Conservation (phyloP, 1,140 invertebrate species). For the Cephus cinctus region DNA sequence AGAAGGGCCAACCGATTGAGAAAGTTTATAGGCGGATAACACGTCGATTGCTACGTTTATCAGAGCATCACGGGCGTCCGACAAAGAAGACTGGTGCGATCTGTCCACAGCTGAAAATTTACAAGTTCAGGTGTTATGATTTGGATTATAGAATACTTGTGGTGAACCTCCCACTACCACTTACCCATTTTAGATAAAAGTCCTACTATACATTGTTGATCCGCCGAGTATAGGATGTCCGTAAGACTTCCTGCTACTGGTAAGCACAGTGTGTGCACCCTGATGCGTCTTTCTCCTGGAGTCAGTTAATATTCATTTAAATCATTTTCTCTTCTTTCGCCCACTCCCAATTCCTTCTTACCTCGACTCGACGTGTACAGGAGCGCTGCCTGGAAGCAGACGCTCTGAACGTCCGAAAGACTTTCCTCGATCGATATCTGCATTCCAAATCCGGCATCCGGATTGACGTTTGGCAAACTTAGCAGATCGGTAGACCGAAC, state of each 20-base stretch:
- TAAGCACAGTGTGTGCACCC: conserved; percentile 95
- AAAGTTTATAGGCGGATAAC: conserved; percentile 76
- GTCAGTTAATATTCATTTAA: conserved; percentile 13
- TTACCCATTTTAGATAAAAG: conserved; percentile 94
- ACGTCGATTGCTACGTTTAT: conserved; percentile 94
- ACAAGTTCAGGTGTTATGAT: no score
- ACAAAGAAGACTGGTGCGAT: conserved; percentile 78
- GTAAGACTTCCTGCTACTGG: conserved; percentile 82
- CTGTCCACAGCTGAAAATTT: conserved; percentile 92
- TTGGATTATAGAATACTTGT: no score
- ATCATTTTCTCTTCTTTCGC: conserved; percentile 1
- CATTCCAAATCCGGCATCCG: conserved; percentile 97
- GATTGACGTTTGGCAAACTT: conserved; percentile 96
- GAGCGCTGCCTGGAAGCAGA: conserved; percentile 97
- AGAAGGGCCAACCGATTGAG: conserved; percentile 65
- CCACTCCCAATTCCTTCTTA: conserved; percentile 38
- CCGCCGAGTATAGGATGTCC: conserved; percentile 89
- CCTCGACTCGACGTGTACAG: conserved; percentile 98
- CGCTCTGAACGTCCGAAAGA: conserved; percentile 80
- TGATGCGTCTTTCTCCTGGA: conserved; percentile 89
- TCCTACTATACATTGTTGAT: conserved; percentile 92
- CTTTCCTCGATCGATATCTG: conserved; percentile 94
- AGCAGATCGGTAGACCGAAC: conserved; percentile 96
- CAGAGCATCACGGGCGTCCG: conserved; percentile 93
- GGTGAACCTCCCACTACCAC: no score